phyloP scores from a whole-genome alignment of 2,888 invertebrate species.

The Epiblema foenella region DNA sequence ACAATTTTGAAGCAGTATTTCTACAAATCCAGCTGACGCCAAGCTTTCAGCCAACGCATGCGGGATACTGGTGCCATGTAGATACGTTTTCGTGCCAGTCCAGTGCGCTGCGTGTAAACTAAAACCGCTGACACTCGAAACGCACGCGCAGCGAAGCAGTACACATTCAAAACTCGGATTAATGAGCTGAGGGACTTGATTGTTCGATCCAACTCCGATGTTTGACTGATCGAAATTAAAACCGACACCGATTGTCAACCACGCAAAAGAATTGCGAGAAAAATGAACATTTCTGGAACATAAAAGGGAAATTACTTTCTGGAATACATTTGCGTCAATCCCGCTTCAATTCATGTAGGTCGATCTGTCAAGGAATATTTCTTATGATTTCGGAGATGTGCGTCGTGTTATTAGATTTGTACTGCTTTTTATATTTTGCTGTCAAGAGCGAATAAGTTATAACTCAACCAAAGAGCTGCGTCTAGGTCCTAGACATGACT shows the following conservation, averaged over 20 bases:
- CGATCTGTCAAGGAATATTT: neutral
- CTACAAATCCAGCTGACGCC: too few species aligned
- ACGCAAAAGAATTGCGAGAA: neutral
- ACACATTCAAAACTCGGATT: slow-evolving; percentile 51
- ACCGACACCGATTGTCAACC: slow-evolving; percentile 15
- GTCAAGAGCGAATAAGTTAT: too few species aligned
- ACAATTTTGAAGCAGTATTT: too few species aligned
- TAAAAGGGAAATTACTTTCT: neutral
- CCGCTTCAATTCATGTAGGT: neutral
- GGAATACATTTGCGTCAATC: neutral
- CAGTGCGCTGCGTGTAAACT: neutral
- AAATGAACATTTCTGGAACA: slow-evolving; percentile 11
- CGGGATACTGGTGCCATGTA: too few species aligned
- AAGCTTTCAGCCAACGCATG: too few species aligned
- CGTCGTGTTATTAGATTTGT: neutral
- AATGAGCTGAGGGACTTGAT: slow-evolving; percentile 50
- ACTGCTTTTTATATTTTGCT: neutral
- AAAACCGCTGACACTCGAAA: neutral
- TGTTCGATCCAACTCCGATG: slow-evolving; percentile 48
- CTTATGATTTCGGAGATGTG: neutral
- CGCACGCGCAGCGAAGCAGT: slow-evolving; percentile 45
- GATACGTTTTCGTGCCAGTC: too few species aligned
- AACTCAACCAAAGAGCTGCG: too few species aligned
- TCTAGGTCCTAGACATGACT: too few species aligned
- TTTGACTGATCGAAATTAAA: slow-evolving; percentile 53